Base-by-base conservation (phyloP, 37 sponge, comb jelly and placozoan genomes). In the Amphimedon queenslandica region DNA sequence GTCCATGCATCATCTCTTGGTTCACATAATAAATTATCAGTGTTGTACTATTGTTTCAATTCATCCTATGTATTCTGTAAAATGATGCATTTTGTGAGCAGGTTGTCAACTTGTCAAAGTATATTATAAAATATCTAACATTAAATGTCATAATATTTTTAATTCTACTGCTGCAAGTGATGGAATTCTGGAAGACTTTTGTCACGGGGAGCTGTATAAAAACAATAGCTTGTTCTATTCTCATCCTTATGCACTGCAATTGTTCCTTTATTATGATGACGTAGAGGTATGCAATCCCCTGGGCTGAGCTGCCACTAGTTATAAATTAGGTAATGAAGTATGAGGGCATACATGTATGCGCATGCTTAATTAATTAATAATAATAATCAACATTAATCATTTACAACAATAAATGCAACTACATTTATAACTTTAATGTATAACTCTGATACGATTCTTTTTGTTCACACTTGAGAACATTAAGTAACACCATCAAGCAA, bases 261-360 rank as follows among this genome's bases (percentile, higher is more conserved):
- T 80, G 31, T 25, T 40, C 53, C 35, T 80, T 37, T 80, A 71
- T 64, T 80, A 63, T 71, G 80, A 71, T 71, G 80, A 80, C 11
- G 10, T 70, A n/a, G 80, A 80, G 58, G 66, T 80, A n/a, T n/a
- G n/a, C n/a, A n/a, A n/a, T n/a, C n/a, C n/a, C n/a, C 6, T 77
- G 23, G 78, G 78, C 2, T 40, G 66, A 41, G 47, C 33, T 39
- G 24, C 74, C 1, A 55, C 29, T 11, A 57, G 40, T n/a, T 63
- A 73, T 24, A 73, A 73, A 57, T 41, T 73, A 3, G 58, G 74
- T 73, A 13, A 47, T n/a, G n/a, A n/a, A n/a, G n/a, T n/a, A n/a
- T n/a, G n/a, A n/a, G n/a, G n/a, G n/a, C n/a, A n/a, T n/a, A n/a
- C n/a, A n/a, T n/a, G n/a, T n/a, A n/a, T n/a, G n/a, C n/a, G n/a